Percentiles rank a stretch among this genome's conserved stretches.
Evolutionary conservation across 2,888 invertebrate species (phyloP).

Genomic region (Dolichopus griseipennis): DNA sequence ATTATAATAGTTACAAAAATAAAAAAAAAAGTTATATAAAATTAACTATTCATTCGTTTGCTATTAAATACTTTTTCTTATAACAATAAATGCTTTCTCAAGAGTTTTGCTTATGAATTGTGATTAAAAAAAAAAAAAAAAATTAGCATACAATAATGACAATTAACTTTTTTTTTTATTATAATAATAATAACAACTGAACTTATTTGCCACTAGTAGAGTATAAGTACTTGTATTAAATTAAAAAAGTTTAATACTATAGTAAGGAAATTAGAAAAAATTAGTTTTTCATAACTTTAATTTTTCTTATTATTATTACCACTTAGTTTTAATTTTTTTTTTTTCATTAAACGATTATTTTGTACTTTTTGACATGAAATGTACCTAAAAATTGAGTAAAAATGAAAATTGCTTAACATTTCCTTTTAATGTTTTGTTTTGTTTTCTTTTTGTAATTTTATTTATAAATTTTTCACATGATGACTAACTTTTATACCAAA

Average conservation of each 20-base stretch:
- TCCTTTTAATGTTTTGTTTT: neutral
- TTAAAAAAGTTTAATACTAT: neutral
- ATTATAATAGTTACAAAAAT: too few species aligned
- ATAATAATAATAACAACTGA: neutral
- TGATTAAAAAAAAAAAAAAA: neutral
- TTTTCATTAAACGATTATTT: constrained; percentile 1
- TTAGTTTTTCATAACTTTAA: too few species aligned
- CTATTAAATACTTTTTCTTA: neutral
- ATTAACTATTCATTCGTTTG: too few species aligned
- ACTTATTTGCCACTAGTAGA: neutral
- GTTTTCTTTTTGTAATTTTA: neutral
- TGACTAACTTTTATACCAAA: neutral
- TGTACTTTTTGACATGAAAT: constrained; percentile 4
- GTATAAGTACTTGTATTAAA: neutral
- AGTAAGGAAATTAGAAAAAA: neutral
- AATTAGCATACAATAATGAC: constrained; percentile 6
- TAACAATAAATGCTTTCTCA: constrained; percentile 6
- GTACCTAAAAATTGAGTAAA: constrained; percentile 3
- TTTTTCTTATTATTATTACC: too few species aligned
- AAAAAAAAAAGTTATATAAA: too few species aligned
- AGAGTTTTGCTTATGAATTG: neutral
- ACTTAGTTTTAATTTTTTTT: neutral
- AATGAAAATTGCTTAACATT: constrained; percentile 6
- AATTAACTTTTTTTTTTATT: neutral
- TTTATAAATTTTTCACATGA: neutral